phyloP scores from a whole-genome alignment of 2,113 vertebrate species.

The Carassius gibelio region DNA sequence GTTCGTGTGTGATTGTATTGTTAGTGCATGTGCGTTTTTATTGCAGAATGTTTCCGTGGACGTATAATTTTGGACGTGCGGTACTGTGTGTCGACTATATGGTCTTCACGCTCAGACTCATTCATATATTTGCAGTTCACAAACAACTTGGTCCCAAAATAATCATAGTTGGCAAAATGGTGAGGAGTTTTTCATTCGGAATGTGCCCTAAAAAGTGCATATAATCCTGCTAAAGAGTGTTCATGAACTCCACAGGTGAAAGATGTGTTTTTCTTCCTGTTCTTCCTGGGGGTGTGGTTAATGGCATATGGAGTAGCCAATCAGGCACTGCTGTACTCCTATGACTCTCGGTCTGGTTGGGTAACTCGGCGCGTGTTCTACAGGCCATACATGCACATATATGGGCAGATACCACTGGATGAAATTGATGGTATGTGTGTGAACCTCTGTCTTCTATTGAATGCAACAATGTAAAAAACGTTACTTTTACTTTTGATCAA shows the following conservation, averaged over 20 bases:
- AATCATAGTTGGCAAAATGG: constrained; percentile 86
- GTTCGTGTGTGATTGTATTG: constrained; percentile 24
- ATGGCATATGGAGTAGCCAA: constrained; percentile 88
- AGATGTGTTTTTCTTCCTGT: constrained; percentile 88
- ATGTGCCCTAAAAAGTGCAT: neutral
- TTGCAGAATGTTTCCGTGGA: constrained; percentile 72
- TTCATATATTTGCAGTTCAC: constrained; percentile 85
- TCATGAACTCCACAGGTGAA: constrained; percentile 75
- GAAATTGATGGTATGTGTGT: constrained; percentile 80
- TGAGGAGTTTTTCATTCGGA: constrained; percentile 55
- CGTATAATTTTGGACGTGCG: constrained; percentile 77
- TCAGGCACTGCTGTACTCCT: constrained; percentile 81
- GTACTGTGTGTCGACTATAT: constrained; percentile 82
- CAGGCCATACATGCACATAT: constrained; percentile 87
- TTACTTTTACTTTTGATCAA: neutral
- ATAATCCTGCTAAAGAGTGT: neutral
- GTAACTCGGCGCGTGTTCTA: constrained; percentile 84
- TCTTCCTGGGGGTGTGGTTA: constrained; percentile 86
- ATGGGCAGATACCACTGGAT: constrained; percentile 83
- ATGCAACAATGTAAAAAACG: neutral
- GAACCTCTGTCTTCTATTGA: constrained; percentile 60
- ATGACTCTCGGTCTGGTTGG: constrained; percentile 73
- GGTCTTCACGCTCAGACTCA: constrained; percentile 81
- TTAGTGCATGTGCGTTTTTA: constrained; percentile 37
- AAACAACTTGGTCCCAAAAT: constrained; percentile 87